These are phyloP conservation scores for Orius insidiosus DNA, from an alignment of 1,140 invertebrate genomes.

Conservation along the genomic window DNA sequence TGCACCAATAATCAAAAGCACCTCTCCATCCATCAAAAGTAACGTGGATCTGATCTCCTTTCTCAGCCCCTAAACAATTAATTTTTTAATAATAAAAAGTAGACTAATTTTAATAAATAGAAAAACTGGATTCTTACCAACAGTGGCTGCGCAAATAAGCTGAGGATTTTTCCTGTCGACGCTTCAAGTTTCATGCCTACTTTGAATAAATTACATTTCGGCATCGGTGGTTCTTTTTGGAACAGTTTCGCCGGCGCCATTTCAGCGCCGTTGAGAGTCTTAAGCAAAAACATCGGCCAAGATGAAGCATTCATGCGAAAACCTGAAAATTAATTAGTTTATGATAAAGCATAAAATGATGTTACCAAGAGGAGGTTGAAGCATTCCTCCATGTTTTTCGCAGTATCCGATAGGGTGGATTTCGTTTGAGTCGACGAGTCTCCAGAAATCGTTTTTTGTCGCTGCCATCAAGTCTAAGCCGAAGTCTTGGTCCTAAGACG, in stretches of 20 bases:
- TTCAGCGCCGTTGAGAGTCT: constrained; percentile 80
- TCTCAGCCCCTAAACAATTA: constrained; percentile 49
- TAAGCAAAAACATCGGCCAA: constrained; percentile 87
- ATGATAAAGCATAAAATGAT: constrained; percentile 2
- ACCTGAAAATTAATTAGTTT: constrained; percentile 32
- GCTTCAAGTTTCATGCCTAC: constrained; percentile 91
- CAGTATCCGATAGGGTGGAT: constrained; percentile 89
- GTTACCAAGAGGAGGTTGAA: constrained; percentile 63
- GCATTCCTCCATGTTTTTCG: constrained; percentile 79
- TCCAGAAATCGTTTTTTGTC: constrained; percentile 98
- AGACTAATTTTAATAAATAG: too few species aligned
- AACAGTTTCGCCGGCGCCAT: constrained; percentile 80
- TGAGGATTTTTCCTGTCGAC: constrained; percentile 93
- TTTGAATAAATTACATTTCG: constrained; percentile 62
- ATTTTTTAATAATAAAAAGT: too few species aligned
- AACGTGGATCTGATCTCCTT: constrained; percentile 84
- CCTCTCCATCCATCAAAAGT: constrained; percentile 96
- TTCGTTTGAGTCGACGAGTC: constrained; percentile 84
- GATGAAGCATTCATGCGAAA: constrained; percentile 92
- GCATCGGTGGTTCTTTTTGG: constrained; percentile 73
- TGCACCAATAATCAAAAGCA: constrained; percentile 95
- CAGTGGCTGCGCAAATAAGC: constrained; percentile 88
- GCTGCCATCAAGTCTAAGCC: constrained; percentile 83
- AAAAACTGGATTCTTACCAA: constrained; percentile 37
- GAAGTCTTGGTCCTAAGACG: constrained; percentile 68